A percentile compares a stretch with the other conserved stretches of the same genome.
These are phyloP conservation scores for Saxidomus purpurata DNA, from an alignment of 1,140 invertebrate genomes.

Conservation along the genomic window DNA sequence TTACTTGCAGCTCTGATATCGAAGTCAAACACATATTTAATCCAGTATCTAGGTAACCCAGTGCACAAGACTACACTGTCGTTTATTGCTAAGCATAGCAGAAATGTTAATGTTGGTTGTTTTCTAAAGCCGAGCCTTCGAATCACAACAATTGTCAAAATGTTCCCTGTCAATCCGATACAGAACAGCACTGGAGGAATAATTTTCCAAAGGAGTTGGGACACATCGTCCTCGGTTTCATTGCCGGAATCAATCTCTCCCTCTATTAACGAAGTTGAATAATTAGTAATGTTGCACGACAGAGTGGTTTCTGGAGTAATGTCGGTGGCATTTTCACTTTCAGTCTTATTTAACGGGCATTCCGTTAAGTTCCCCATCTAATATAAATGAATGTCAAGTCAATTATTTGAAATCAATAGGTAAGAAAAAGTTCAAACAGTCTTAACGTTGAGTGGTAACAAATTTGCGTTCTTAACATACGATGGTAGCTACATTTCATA, in stretches of 20 bases:
- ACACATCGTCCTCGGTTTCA: background rate
- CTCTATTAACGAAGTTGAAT: background rate
- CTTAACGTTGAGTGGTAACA: too few species aligned
- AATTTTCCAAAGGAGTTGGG: constrained; percentile 65
- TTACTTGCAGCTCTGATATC: constrained; percentile 71
- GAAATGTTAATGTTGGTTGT: constrained; percentile 61
- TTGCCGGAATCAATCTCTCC: background rate
- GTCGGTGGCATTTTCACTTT: too few species aligned
- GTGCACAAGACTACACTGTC: constrained; percentile 73
- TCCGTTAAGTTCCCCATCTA: too few species aligned
- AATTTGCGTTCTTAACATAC: too few species aligned
- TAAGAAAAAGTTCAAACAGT: too few species aligned
- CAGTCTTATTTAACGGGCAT: too few species aligned
- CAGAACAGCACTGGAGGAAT: constrained; percentile 66
- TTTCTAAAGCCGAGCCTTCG: constrained; percentile 26
- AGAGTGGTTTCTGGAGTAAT: too few species aligned
- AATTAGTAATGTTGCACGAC: background rate
- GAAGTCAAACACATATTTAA: constrained; percentile 65
- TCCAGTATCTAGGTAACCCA: constrained; percentile 74
- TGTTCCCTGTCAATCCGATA: constrained; percentile 70
- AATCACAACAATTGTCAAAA: constrained; percentile 68
- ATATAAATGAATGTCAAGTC: too few species aligned
- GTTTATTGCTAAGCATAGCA: constrained; percentile 69
- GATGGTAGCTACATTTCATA: too few species aligned
- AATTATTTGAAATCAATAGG: too few species aligned